Conservation (phyloP, 2,888 invertebrate genomes). For the Drosophila mimetica region DNA sequence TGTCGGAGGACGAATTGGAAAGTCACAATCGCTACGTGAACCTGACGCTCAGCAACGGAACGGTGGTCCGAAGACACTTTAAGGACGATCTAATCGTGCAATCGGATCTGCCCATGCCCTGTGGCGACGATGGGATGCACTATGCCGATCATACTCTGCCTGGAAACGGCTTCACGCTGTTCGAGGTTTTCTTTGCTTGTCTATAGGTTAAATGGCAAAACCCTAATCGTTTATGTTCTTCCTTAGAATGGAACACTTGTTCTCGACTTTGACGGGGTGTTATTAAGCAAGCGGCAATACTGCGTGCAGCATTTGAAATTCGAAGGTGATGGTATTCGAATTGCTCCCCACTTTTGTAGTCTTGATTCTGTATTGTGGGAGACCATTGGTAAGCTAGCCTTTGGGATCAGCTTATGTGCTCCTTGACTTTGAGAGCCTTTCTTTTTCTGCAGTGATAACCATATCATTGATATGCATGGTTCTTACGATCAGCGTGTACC, state of each 20-base stretch:
- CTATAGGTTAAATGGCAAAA: not conserved
- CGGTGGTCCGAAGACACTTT: too few relatives aligned
- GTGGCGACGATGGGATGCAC: too few relatives aligned
- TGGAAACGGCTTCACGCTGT: not conserved
- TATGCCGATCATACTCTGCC: too few relatives aligned
- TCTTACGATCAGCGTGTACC: conserved; percentile 89
- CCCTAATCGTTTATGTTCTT: not conserved
- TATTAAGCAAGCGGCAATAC: too few relatives aligned
- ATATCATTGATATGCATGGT: conserved; percentile 89
- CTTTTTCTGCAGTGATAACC: conserved; percentile 86
- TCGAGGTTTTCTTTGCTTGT: not conserved
- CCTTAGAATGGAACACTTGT: conserved; percentile 30
- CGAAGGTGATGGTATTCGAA: too few relatives aligned
- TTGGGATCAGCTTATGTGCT: not conserved
- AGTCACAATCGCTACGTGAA: too few relatives aligned
- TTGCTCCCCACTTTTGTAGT: too few relatives aligned
- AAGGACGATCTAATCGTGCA: too few relatives aligned
- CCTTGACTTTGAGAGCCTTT: not conserved
- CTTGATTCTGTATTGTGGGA: conserved; percentile 12
- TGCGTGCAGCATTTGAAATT: too few relatives aligned
- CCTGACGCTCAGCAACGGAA: too few relatives aligned
- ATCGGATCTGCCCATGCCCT: too few relatives aligned
- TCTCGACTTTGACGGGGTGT: not conserved
- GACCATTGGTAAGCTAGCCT: conserved; percentile 9
- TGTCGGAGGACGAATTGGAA: too few relatives aligned